Evolutionary conservation across 2,113 vertebrate genomes (phyloP), one percentile per base, ranked within the genome.

Genomic region (Marmota monax): DNA sequence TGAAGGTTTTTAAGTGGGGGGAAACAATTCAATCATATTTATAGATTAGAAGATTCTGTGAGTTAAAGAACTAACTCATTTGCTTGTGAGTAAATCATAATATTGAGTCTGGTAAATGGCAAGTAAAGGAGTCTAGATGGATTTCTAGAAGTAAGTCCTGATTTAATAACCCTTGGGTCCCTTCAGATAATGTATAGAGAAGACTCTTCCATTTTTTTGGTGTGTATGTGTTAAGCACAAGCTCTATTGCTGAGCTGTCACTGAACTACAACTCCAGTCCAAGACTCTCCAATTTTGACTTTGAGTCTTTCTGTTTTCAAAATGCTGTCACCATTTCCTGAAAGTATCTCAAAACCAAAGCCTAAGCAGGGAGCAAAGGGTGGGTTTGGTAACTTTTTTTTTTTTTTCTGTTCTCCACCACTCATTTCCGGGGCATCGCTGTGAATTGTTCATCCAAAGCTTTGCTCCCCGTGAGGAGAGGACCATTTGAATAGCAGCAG

Each of bases 401-500:
- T 42, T 42, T 42, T 84, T 45, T 58, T 94, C 69, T 53, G 45
- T 80, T 95, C 51, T 22, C 37, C 20, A 14, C 69, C 84, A 14
- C 93, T 95, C 95, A 69, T 97, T 97, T 96, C 94, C n/a, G 72
- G 96, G 91, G 48, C 79, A 93, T 85, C 51, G 77, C 94, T 97
- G 94, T 67, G 95, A 94, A 70, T 84, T 80, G 92, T 42, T 96
- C 95, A 96, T 94, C 94, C 4, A 51, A 90, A 94, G 65, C 70
- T 39, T 69, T 92, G 89, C 89, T 87, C 91, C 97, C 96, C 0
- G 1, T n/a, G 79, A 96, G 77, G 96, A 97, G 87, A 86, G 87
- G 83, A 93, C 94, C 86, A 91, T 96, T 95, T 96, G 89, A 94
- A 77, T 82, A 96, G 92, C 96, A 97, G 97, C 95, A 86, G 97